These are phyloP conservation scores for Trachelus troglodyta DNA, from an alignment of 2,888 invertebrate genomes.

Conservation along the genomic window DNA sequence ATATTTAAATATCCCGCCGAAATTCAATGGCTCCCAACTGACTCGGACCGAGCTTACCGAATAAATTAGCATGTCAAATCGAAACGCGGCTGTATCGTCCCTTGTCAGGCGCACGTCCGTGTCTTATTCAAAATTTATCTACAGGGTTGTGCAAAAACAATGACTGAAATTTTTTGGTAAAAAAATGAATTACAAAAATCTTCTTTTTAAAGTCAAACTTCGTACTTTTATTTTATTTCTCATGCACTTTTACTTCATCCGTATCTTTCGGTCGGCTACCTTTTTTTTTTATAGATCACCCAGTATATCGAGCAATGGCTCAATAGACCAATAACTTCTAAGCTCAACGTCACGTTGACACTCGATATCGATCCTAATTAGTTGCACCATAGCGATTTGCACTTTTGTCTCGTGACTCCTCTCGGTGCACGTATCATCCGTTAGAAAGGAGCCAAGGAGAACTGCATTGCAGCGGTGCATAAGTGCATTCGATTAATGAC, in stretches of 20 bases:
- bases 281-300: background rate
- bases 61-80: too few species aligned
- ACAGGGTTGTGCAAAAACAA: too few species aligned
- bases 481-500: conserved; percentile 39
- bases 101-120: too few species aligned
- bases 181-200: too few species aligned
- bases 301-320: background rate
- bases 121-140: too few species aligned
- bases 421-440: conserved; percentile 33
- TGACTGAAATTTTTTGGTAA: too few species aligned
- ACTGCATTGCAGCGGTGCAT: conserved; percentile 43
- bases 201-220: too few species aligned
- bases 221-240: too few species aligned
- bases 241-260: too few species aligned
- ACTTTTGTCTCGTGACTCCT: conserved; percentile 4
- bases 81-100: too few species aligned
- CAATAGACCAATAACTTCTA: background rate
- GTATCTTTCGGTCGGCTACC: too few species aligned
- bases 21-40: conserved; percentile 12
- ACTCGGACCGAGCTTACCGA: too few species aligned
- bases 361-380: conserved; percentile 13
- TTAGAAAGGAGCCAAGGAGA: conserved; percentile 55
- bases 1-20: conserved; percentile 31
- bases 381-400: conserved; percentile 15
- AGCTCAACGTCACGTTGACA: background rate